Evolutionary conservation across 2,888 invertebrate genomes (phyloP).

Genomic region (Xestia c-nigrum): DNA sequence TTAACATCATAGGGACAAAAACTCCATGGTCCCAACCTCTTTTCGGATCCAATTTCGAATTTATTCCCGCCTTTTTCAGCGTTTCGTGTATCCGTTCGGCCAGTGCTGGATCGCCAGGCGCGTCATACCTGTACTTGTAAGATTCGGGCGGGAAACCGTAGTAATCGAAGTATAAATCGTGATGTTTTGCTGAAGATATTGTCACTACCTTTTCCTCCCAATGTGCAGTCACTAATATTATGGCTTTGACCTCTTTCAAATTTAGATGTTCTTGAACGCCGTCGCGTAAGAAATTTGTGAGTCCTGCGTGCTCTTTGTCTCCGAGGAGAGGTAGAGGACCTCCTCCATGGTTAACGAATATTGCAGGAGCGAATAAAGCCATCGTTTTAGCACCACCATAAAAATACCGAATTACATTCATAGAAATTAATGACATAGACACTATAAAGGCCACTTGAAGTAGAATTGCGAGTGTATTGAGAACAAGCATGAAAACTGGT

Average conservation of each 20-base stretch:
- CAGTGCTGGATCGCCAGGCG: conserved; percentile 83
- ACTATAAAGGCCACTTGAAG: conserved; percentile 84
- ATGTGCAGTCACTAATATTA: conserved; percentile 86
- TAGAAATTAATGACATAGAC: conserved; percentile 85
- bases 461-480: conserved; percentile 84
- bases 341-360: conserved; percentile 88
- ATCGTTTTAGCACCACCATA: conserved; percentile 79
- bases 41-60: conserved; percentile 81
- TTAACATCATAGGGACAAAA: conserved; percentile 88
- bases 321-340: conserved; percentile 86
- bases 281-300: conserved; percentile 83
- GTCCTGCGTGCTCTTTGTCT: conserved; percentile 82
- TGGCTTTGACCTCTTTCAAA: conserved; percentile 83
- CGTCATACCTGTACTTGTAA: conserved; percentile 85
- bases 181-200: conserved; percentile 85
- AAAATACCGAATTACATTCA: conserved; percentile 85
- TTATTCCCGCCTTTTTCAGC: conserved; percentile 80
- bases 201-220: conserved; percentile 85
- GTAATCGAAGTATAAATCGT: conserved; percentile 86
- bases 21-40: conserved; percentile 89
- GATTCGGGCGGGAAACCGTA: conserved; percentile 87
- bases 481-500: conserved; percentile 82
- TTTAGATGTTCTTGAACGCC: conserved; percentile 84
- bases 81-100: conserved; percentile 79
- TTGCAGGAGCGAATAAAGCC: conserved; percentile 83